Percentiles rank a stretch among this genome's conserved stretches.
Conservation (phyloP, 2,888 invertebrate species). For the Nineta flava region DNA sequence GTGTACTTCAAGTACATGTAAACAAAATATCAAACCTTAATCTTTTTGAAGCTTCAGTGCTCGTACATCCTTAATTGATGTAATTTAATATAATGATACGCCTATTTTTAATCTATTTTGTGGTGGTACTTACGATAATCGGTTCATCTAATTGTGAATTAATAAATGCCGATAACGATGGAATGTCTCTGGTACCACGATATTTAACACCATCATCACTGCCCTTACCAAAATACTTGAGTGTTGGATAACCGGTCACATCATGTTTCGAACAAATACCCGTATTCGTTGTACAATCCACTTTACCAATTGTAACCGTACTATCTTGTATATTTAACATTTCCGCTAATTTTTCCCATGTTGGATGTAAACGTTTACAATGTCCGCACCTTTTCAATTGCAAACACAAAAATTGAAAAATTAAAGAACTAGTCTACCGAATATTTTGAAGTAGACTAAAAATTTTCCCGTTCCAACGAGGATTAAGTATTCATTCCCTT, state of each 20-base stretch:
- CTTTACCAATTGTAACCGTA: slow-evolving; percentile 57
- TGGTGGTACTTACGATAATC: too few species aligned
- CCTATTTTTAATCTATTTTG: background rate
- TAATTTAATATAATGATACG: too few species aligned
- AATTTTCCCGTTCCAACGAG: background rate
- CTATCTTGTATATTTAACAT: slow-evolving; percentile 41
- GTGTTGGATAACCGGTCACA: slow-evolving; percentile 52
- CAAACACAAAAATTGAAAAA: slow-evolving; percentile 6
- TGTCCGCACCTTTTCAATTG: slow-evolving; percentile 68
- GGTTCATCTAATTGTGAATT: slow-evolving; percentile 46
- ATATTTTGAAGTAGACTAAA: background rate
- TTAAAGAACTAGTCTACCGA: too few species aligned
- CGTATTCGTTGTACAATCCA: slow-evolving; percentile 59
- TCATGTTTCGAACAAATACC: slow-evolving; percentile 56
- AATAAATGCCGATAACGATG: slow-evolving; percentile 59
- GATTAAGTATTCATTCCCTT: too few species aligned
- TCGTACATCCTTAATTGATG: too few species aligned
- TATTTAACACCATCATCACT: slow-evolving; percentile 54
- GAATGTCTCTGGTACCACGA: slow-evolving; percentile 60
- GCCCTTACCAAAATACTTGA: slow-evolving; percentile 62
- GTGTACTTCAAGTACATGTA: too few species aligned
- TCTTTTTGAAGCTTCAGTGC: too few species aligned
- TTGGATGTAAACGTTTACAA: slow-evolving; percentile 60
- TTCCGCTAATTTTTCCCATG: slow-evolving; percentile 60
- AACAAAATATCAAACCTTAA: too few species aligned